phyloP scores from a whole-genome alignment of 2,797 vertebrate genomes.

The Miichthys miiuy region DNA sequence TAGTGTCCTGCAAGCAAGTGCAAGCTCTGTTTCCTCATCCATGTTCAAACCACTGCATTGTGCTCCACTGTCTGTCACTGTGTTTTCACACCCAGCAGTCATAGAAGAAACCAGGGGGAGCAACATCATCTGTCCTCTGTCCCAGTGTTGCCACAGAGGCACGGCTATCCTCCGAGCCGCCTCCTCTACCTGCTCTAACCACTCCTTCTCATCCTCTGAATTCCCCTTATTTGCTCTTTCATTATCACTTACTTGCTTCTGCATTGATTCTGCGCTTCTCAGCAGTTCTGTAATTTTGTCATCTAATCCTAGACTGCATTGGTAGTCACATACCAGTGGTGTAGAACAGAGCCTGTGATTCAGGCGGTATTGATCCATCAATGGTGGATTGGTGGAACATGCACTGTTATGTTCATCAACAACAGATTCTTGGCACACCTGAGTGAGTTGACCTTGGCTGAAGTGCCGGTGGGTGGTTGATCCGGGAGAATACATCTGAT shows the following conservation, averaged over 20 bases:
- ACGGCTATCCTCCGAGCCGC: conserved; percentile 82
- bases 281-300: conserved; percentile 25
- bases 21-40: conserved; percentile 55
- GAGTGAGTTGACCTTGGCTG: neutral
- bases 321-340: neutral
- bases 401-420: neutral
- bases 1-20: conserved; percentile 10
- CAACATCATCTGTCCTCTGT: conserved; percentile 47
- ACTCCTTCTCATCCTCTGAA: conserved; percentile 75
- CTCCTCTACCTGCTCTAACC: conserved; percentile 74
- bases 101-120: conserved; percentile 31
- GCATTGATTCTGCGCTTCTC: conserved; percentile 11
- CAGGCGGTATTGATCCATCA: neutral
- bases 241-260: conserved; percentile 39
- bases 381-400: too few species aligned
- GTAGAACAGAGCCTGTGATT: neutral
- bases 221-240: conserved; percentile 60
- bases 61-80: neutral
- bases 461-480: neutral
- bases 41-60: conserved; percentile 1
- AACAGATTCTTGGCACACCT: neutral
- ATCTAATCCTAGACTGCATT: neutral
- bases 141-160: conserved; percentile 82
- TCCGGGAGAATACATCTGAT: neutral
- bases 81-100: neutral